Base-by-base conservation (phyloP, 1,140 invertebrate genomes). In the Pseudomyrmex gracilis region DNA sequence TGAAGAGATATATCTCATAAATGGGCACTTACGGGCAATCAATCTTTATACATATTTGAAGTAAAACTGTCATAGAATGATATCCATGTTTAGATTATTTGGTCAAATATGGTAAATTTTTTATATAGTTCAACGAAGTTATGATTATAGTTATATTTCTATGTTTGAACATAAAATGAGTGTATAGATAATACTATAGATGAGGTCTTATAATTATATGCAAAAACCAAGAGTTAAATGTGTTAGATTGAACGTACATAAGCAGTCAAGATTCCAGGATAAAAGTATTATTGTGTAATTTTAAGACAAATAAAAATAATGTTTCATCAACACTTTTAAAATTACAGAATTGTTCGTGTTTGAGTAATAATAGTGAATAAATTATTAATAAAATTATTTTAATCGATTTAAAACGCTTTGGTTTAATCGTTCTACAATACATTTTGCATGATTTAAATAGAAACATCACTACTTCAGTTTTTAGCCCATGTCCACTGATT, bases 311-410 rank as follows among this genome's bases (percentile, higher is more conserved):
- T 2, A 43, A 12, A 64, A 60, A 22, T 64, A 66, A 66, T 8
- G 10, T 49, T 47, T 61, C 43, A 66, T 66, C 5, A 66, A 17
- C n/a, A 66, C 17, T 47, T 66, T 49, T 49, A 13, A 10, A 66
- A 47, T 66, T 66, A 66, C n/a, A 2, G 12, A 47, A 66, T 49
- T 66, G 43, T 47, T 66, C 10, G 47, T 49, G 17, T 66, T 66
- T 67, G 64, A 67, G 20, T 51, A 17, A 67, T 22, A 15, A 67
- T 22, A 13, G 8, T 13, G 3, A 49, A 67, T 10, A 51, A 45
- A 67, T 47, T 66, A 66, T 66, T 10, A 13, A 47, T 67, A 53
- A 68, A 53, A 68, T 24, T 24, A 68, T 17, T 34, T 68, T 22
- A 49, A 67, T 22, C 20, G 1, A 68, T 53, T 68, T 13, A 68